These are phyloP conservation scores for Sialia sialis DNA, from an alignment of 2,113 vertebrate genomes.

Conservation along the genomic window DNA sequence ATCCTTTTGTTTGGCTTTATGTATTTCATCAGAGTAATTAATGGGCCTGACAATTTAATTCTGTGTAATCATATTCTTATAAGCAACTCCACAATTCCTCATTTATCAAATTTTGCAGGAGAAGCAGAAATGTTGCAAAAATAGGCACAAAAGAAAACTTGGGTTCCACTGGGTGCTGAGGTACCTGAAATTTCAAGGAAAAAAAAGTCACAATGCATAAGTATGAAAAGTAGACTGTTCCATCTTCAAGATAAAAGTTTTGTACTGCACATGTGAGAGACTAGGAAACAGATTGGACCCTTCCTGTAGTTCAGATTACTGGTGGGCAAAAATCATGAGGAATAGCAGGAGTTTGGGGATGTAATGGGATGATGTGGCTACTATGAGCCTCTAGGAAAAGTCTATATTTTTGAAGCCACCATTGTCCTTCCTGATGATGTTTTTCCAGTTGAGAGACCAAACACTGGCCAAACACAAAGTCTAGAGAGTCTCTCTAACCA, in stretches of 20 bases:
- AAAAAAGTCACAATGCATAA: fast-evolving
- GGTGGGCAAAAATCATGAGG: background rate
- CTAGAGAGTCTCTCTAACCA: background rate
- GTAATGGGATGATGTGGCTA: background rate
- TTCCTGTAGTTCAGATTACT: background rate
- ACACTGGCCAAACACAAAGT: background rate
- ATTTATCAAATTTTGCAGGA: constrained; percentile 18
- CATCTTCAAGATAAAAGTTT: background rate
- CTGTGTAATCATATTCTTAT: background rate
- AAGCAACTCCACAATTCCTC: background rate
- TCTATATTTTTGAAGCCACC: background rate
- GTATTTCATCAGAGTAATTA: constrained; percentile 14
- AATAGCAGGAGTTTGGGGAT: background rate
- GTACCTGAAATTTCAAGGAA: background rate
- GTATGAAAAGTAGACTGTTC: background rate
- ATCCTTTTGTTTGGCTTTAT: background rate
- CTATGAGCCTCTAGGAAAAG: background rate
- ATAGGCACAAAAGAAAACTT: background rate
- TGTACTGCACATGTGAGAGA: background rate
- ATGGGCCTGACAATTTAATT: constrained; percentile 31
- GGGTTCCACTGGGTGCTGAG: background rate
- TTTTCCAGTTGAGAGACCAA: background rate
- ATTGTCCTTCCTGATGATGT: background rate
- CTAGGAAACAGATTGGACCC: background rate
- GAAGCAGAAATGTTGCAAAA: constrained; percentile 1